Percentiles rank a stretch among this genome's conserved stretches.
These are phyloP conservation scores for Romanogobio albipinnatus DNA, from an alignment of 2,113 vertebrate genomes.

Conservation along the genomic window DNA sequence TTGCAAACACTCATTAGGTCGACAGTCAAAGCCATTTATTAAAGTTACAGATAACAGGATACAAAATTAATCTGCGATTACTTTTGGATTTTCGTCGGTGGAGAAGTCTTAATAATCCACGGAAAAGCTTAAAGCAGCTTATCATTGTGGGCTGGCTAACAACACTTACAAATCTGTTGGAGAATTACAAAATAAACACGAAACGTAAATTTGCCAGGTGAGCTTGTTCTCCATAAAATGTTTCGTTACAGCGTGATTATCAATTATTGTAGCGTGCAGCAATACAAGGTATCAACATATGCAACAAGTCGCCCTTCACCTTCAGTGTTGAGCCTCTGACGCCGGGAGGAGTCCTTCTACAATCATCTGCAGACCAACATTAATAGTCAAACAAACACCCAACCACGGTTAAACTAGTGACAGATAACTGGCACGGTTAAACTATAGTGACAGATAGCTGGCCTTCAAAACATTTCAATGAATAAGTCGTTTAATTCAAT, in stretches of 20 bases:
- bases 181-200: neutral
- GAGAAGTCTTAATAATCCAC: constrained; percentile 35
- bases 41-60: constrained; percentile 39
- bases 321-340: neutral
- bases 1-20: constrained; percentile 15
- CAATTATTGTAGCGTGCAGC: neutral
- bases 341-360: neutral
- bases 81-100: constrained; percentile 19
- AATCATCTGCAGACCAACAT: neutral
- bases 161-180: constrained; percentile 12
- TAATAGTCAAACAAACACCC: neutral
- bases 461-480: neutral
- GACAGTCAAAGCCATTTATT: constrained; percentile 8
- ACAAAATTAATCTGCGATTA: constrained; percentile 41
- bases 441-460: neutral
- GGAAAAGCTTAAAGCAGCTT: neutral
- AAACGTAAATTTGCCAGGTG: neutral
- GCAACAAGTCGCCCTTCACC: constrained; percentile 31
- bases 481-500: too few relatives aligned
- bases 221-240: neutral
- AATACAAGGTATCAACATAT: neutral
- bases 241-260: constrained; percentile 5
- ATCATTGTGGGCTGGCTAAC: neutral
- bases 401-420: neutral
- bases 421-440: neutral